A percentile compares a stretch with the other conserved stretches of the same genome.
Conservation (phyloP, 2,797 vertebrate genomes). For the Rhinoraja longicauda region DNA sequence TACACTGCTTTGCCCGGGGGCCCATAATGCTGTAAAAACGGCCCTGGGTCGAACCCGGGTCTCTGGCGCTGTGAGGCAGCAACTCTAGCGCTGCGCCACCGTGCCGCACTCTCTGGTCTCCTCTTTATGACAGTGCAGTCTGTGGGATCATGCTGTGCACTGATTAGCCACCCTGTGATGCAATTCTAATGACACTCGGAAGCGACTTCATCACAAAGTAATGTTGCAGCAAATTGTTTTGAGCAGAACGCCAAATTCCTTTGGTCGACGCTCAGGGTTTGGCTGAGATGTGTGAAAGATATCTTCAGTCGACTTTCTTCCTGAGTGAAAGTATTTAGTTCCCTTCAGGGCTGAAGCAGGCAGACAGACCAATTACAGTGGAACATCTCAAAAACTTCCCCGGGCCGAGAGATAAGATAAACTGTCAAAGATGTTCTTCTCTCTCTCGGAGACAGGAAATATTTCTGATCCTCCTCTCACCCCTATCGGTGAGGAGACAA, state of each 20-base stretch:
- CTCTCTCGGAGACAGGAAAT: neutral
- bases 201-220: neutral
- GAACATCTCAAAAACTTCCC: neutral
- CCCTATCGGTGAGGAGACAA: neutral
- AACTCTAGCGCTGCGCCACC: no score
- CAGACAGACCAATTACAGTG: neutral
- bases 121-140: no score
- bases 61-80: no score
- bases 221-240: neutral
- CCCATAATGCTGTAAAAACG: no score
- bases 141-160: no score
- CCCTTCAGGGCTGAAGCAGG: neutral
- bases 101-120: no score
- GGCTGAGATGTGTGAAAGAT: neutral
- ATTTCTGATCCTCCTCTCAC: neutral
- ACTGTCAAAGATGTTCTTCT: neutral
- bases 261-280: neutral
- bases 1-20: no score
- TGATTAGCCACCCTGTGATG: no score
- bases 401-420: neutral
- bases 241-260: neutral
- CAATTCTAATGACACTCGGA: no score
- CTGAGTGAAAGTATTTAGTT: neutral
- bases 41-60: no score
- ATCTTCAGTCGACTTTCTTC: neutral